A percentile compares a stretch with the other conserved stretches of the same genome.
These are phyloP conservation scores for Melanophora roralis DNA, from an alignment of 2,888 invertebrate species.

Conservation along the genomic window DNA sequence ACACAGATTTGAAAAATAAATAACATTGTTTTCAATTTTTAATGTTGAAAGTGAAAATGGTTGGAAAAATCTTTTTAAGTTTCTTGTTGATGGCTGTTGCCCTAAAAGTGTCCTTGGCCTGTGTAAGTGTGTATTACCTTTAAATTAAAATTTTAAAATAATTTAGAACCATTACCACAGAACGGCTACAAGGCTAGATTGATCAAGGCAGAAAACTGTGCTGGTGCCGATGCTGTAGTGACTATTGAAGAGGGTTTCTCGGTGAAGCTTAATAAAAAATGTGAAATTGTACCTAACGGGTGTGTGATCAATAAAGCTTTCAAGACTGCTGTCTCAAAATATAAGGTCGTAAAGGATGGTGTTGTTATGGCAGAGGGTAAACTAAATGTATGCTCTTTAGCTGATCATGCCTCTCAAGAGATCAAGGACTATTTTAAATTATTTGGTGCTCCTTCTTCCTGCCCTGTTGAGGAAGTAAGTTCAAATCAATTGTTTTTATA, in stretches of 20 bases:
- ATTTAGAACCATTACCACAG: conserved; percentile 61
- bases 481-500: neutral
- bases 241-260: conserved; percentile 69
- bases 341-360: conserved; percentile 76
- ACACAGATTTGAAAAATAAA: neutral
- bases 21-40: neutral
- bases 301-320: conserved; percentile 77
- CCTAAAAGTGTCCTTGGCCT: conserved; percentile 66
- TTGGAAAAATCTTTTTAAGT: conserved; percentile 22
- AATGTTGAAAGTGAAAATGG: conserved; percentile 42
- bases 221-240: conserved; percentile 70
- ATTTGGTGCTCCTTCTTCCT: conserved; percentile 76
- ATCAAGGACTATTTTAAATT: conserved; percentile 59
- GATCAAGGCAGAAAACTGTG: conserved; percentile 72
- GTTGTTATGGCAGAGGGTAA: conserved; percentile 76
- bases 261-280: conserved; percentile 75
- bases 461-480: conserved; percentile 75
- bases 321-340: conserved; percentile 74
- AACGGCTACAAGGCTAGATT: conserved; percentile 75
- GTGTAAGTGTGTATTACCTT: conserved; percentile 69
- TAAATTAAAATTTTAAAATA: neutral
- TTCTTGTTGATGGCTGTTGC: conserved; percentile 32
- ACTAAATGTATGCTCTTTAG: conserved; percentile 75
- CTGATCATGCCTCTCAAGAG: conserved; percentile 65
- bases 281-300: conserved; percentile 76